Percentiles rank a stretch among this genome's conserved stretches.
Evolutionary conservation across 64 coral and sea anemone genomes (phyloP).

Genomic region (Montipora capricornis): DNA sequence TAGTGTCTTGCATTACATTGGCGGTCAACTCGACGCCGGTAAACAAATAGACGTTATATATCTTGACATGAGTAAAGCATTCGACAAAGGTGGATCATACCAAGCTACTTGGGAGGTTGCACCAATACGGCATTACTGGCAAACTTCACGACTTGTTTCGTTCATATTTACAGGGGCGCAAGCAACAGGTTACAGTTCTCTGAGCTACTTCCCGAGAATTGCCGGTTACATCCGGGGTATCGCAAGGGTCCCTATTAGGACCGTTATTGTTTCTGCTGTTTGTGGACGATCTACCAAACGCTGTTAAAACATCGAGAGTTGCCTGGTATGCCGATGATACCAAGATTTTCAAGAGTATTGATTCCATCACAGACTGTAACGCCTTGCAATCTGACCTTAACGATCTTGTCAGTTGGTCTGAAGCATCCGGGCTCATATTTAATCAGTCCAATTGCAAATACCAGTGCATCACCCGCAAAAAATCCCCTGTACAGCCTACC

Average conservation of each 20-base stretch:
- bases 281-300: conserved; percentile 39
- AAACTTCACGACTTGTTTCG: conserved; percentile 47
- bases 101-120: no score
- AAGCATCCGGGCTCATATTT: neutral
- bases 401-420: neutral
- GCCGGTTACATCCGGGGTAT: conserved; percentile 66
- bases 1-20: no score
- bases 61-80: no score
- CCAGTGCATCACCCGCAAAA: neutral
- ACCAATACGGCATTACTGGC: no score
- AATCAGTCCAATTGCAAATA: neutral
- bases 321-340: neutral
- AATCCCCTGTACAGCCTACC: conserved; percentile 11
- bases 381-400: neutral
- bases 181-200: conserved; percentile 57
- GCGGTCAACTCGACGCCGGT: no score
- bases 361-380: neutral
- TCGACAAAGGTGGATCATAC: no score
- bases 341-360: neutral
- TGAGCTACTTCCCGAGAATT: conserved; percentile 29
- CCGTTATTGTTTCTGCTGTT: conserved; percentile 17
- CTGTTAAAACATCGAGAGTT: conserved; percentile 15
- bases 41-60: no score
- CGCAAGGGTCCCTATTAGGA: conserved; percentile 46
- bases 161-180: conserved; percentile 50